Conservation (phyloP, 1,140 invertebrate genomes). For the Heliconius himera region DNA sequence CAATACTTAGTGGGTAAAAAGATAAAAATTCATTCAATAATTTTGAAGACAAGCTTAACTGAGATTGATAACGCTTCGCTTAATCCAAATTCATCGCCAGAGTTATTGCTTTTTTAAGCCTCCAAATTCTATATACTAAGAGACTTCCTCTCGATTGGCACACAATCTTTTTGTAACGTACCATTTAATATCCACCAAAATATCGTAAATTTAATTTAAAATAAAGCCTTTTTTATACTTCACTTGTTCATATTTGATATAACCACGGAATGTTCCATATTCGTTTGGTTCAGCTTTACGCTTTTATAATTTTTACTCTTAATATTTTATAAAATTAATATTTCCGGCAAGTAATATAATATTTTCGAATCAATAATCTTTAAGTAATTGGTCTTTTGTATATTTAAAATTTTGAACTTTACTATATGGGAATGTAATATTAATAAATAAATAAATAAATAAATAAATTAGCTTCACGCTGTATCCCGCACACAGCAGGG, state of each 20-base stretch:
- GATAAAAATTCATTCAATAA: slow-evolving; percentile 71
- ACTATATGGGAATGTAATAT: no score
- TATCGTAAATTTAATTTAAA: background rate
- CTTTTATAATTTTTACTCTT: background rate
- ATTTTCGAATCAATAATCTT: background rate
- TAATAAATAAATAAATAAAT: no score
- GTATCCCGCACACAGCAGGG: no score
- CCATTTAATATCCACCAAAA: background rate
- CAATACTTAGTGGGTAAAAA: slow-evolving; percentile 42
- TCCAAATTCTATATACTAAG: slow-evolving; percentile 55
- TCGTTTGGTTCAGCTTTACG: background rate
- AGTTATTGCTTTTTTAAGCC: slow-evolving; percentile 66
- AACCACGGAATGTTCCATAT: background rate
- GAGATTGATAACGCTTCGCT: slow-evolving; percentile 68
- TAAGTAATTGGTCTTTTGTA: background rate
- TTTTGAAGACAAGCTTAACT: slow-evolving; percentile 68
- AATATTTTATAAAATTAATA: background rate
- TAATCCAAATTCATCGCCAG: slow-evolving; percentile 62
- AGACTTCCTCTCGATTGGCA: slow-evolving; percentile 42
- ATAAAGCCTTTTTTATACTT: background rate
- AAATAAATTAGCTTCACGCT: no score
- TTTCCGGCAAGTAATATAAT: background rate
- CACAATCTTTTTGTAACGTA: slow-evolving; percentile 16
- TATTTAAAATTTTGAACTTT: background rate
- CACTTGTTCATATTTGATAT: background rate